Evolutionary conservation across 2,113 vertebrate species (phyloP).

Genomic region (Plotosus lineatus): DNA sequence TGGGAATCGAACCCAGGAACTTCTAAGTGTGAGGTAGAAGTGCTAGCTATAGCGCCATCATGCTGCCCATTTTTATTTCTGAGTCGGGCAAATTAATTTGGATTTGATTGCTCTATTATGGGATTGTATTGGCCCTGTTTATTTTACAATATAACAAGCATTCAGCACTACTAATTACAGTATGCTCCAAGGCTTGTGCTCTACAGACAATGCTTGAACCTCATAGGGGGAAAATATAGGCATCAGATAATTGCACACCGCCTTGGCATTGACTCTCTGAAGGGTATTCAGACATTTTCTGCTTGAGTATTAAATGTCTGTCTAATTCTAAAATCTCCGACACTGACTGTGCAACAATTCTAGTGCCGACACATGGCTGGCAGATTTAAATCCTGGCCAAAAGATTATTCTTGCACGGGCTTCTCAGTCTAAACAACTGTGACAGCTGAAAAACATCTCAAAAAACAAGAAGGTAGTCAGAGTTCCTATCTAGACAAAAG

Average conservation of each 20-base stretch:
- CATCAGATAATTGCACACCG: neutral
- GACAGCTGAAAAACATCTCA: neutral
- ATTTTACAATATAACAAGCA: neutral
- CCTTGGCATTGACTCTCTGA: neutral
- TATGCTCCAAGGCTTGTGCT: neutral
- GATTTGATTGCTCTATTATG: neutral
- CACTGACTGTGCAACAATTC: neutral
- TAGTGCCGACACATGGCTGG: neutral
- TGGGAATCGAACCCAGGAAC: too few species aligned
- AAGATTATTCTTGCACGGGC: neutral
- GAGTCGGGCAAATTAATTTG: neutral
- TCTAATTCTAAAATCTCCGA: neutral
- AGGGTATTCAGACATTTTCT: neutral
- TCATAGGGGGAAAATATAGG: neutral
- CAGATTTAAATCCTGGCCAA: neutral
- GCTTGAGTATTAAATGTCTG: conserved; percentile 1
- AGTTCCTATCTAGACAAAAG: neutral
- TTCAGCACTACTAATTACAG: neutral
- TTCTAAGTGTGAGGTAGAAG: too few species aligned
- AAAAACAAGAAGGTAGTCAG: neutral
- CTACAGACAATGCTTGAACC: neutral
- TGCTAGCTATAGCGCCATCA: too few species aligned
- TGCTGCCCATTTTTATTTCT: neutral
- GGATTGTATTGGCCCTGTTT: neutral
- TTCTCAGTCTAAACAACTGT: neutral